Conservation (phyloP, 2,113 vertebrate genomes). For the Siniperca knerii region DNA sequence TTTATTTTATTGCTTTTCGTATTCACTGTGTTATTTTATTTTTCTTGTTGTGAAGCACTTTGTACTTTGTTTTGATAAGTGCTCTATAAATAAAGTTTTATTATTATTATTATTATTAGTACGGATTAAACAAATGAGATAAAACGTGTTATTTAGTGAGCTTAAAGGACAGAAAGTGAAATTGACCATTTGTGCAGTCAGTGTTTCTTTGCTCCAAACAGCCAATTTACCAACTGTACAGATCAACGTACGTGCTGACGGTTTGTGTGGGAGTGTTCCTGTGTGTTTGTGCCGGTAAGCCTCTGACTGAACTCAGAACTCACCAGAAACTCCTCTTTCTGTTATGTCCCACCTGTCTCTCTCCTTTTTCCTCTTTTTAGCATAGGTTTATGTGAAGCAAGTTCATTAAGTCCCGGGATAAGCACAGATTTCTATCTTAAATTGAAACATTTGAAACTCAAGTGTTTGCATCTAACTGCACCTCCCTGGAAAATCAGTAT, state of each 20-base stretch:
- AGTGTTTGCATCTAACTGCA: neutral
- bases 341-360: neutral
- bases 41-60: too few relatives aligned
- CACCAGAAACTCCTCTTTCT: neutral
- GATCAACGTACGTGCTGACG: too few relatives aligned
- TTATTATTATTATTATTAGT: too few relatives aligned
- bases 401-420: neutral
- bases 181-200: neutral
- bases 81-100: too few relatives aligned
- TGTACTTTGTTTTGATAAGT: too few relatives aligned
- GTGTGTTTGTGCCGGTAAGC: neutral
- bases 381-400: neutral
- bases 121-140: neutral
- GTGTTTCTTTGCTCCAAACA: too few relatives aligned
- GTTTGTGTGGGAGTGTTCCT: too few relatives aligned
- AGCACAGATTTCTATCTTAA: too few relatives aligned
- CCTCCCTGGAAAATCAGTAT: neutral
- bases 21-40: too few relatives aligned
- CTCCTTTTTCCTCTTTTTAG: neutral
- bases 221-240: neutral
- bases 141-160: neutral
- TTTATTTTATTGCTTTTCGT: too few relatives aligned
- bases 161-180: neutral
- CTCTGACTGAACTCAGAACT: neutral
- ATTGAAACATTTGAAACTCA: neutral